Base-by-base conservation (phyloP, 64 coral and sea anemone species). In the Dendronephthya gigantea region DNA sequence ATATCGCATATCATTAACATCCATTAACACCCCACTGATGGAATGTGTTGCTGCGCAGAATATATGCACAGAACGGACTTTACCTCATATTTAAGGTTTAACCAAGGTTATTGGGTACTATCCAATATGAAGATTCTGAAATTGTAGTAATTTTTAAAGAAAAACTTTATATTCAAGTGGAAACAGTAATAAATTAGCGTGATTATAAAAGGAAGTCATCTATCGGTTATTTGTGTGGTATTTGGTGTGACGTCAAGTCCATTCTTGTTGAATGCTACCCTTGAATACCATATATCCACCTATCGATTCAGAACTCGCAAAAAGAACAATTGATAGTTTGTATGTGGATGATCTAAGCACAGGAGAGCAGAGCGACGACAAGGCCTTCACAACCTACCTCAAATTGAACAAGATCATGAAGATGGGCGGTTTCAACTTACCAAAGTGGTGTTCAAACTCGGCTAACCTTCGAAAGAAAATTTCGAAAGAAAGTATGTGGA, bases 261-360 rank as follows among this genome's bases (percentile, higher is more conserved):
- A 11, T 90, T 90, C 76, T 68, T 90, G 69, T 83, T 86, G 19
- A 90, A 90, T 81, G 89, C 84, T 31, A 90, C 89, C 35, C 74
- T 87, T 17, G 39, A 48, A 49, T 72, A 90, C 68, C 89, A 90
- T 32, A 66, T 90, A 65, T 85, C 33, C 8, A 55, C 85, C 30
- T 85, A 90, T 50, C 37, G 38, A 35, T 56, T 68, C 88, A 15
- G 88, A 90, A 17, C 83, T 90, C 74, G 82, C 69, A 84, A 65
- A 52, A 39, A 85, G 49, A 51, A 28, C 75, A 17, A 35, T 85
- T 29, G 38, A 52, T 45, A 90, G 88, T 81, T 85, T 79, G 39
- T 90, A 85, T 50, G 88, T 85, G 23, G 88, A 90, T 47, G 82
- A 90, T 66, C 16, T 90, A 65, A 85, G 17, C 35, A 83, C 82